phyloP scores from a whole-genome alignment of 2,113 vertebrate species.

The Rhodinocichla rosea region DNA sequence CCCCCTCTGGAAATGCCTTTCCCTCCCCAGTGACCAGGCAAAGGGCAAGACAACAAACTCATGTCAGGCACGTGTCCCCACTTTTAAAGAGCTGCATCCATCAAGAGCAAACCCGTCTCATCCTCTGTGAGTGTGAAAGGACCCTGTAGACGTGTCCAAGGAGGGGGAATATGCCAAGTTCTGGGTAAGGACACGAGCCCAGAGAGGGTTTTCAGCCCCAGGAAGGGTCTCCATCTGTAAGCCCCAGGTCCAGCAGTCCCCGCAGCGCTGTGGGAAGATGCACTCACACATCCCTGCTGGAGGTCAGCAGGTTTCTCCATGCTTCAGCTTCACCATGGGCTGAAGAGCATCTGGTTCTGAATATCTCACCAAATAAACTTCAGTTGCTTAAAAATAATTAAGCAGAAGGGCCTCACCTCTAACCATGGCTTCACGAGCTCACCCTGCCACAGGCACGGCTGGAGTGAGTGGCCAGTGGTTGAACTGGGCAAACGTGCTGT shows the following conservation, averaged over 20 bases:
- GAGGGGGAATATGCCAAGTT: neutral
- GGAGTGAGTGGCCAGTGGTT: neutral
- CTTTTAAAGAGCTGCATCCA: neutral
- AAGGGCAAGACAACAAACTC: neutral
- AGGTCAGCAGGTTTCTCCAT: neutral
- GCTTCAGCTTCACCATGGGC: neutral
- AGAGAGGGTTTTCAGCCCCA: neutral
- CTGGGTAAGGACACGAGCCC: neutral
- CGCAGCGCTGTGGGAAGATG: neutral
- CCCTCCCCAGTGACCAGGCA: neutral
- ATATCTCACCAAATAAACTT: neutral
- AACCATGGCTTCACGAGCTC: neutral
- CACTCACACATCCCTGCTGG: neutral
- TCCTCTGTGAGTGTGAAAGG: neutral
- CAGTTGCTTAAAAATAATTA: neutral
- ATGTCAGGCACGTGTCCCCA: fast-evolving
- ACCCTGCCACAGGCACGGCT: fast-evolving
- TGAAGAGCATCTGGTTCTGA: neutral
- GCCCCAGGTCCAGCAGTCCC: neutral
- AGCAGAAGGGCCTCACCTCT: neutral
- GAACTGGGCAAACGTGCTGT: neutral
- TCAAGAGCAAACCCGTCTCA: neutral
- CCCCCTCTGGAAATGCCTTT: neutral
- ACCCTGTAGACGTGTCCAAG: neutral
- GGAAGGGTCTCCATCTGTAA: neutral